These are phyloP conservation scores for Scalopus aquaticus DNA, from an alignment of 2,113 vertebrate species.

Conservation along the genomic window DNA sequence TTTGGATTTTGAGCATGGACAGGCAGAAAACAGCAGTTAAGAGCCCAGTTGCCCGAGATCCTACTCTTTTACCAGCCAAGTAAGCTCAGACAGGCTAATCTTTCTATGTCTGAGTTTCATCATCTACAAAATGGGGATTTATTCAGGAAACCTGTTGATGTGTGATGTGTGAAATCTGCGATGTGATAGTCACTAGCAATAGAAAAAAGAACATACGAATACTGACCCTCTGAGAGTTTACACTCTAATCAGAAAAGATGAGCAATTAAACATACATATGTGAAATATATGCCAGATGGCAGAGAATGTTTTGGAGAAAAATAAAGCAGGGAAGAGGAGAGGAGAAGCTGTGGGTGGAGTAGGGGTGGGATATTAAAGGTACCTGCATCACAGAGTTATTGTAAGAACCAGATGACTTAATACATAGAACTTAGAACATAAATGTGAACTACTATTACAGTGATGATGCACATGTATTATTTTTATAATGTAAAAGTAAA, in stretches of 20 bases:
- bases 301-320: neutral
- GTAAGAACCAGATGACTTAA: neutral
- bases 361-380: neutral
- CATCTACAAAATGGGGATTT: neutral
- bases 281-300: neutral
- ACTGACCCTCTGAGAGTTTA: neutral
- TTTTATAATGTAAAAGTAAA: conserved; percentile 2
- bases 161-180: neutral
- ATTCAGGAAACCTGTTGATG: neutral
- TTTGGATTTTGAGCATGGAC: neutral
- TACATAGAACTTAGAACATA: neutral
- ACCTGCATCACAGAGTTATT: neutral
- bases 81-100: neutral
- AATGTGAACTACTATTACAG: neutral
- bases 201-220: neutral
- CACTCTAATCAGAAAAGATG: neutral
- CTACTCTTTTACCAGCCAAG: neutral
- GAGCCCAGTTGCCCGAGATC: neutral
- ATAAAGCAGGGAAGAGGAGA: neutral
- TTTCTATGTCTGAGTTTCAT: neutral
- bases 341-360: neutral
- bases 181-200: neutral
- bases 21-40: neutral
- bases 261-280: neutral
- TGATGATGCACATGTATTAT: neutral